Conservation (phyloP, 2,888 invertebrate species). For the Zygothrica quintamaculata region DNA sequence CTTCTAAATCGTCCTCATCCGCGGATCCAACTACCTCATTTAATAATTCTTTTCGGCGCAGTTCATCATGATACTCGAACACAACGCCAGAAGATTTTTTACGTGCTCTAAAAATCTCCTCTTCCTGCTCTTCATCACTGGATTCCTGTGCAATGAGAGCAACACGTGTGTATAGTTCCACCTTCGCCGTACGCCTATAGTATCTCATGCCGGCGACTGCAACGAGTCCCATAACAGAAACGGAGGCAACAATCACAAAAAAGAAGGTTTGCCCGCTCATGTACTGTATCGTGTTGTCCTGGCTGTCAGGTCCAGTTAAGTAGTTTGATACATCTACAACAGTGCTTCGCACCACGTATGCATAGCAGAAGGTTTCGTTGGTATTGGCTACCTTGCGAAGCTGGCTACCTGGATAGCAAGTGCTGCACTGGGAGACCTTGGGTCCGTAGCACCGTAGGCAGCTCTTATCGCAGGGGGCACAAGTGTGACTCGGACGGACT, state of each 20-base stretch:
- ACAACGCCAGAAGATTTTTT: constrained; percentile 10
- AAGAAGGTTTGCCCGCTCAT: constrained; percentile 65
- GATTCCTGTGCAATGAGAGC: constrained; percentile 67
- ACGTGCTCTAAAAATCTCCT: constrained; percentile 50
- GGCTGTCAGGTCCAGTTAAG: constrained; percentile 2
- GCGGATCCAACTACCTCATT: constrained; percentile 4
- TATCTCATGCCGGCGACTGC: constrained; percentile 47
- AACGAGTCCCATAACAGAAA: constrained; percentile 43
- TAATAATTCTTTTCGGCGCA: constrained; percentile 5
- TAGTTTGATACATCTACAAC: constrained; percentile 47
- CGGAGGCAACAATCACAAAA: constrained; percentile 53
- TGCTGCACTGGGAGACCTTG: constrained; percentile 79
- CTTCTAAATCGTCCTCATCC: background rate
- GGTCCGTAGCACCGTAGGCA: constrained; percentile 83
- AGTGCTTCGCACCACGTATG: constrained; percentile 81
- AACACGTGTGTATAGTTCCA: constrained; percentile 74
- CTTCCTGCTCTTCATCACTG: constrained; percentile 58
- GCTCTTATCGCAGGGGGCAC: constrained; percentile 78
- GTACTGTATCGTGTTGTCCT: constrained; percentile 20
- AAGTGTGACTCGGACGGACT: constrained; percentile 50
- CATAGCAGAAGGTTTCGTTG: constrained; percentile 82
- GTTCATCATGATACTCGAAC: constrained; percentile 59
- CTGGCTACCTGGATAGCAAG: constrained; percentile 80
- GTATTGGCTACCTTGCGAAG: constrained; percentile 65
- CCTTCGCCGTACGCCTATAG: constrained; percentile 33